Percentiles rank a stretch among this genome's conserved stretches.
Conservation (phyloP, 2,888 invertebrate genomes). For the Morinoia aosen region DNA sequence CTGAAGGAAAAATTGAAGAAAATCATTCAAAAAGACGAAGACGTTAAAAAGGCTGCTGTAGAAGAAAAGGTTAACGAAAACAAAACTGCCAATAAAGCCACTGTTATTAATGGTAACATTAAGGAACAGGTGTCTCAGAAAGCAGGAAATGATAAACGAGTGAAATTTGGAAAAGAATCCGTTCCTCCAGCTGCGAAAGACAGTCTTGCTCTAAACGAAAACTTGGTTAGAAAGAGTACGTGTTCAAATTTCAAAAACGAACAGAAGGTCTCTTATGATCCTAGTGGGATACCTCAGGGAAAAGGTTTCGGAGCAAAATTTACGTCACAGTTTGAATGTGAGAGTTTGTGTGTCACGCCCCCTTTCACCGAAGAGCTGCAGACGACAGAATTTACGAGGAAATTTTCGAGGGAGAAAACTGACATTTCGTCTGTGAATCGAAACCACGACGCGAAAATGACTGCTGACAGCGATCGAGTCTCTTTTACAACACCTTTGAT, state of each 20-base stretch:
- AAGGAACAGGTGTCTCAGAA: background rate
- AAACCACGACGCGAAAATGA: background rate
- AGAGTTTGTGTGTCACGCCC: background rate
- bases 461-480: background rate
- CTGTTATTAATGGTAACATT: background rate
- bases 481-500: background rate
- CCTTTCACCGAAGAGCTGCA: background rate
- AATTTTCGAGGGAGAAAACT: background rate
- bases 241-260: background rate
- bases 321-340: background rate
- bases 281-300: background rate
- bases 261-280: background rate
- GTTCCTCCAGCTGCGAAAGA: background rate
- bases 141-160: background rate
- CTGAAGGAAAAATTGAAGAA: background rate
- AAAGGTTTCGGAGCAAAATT: background rate
- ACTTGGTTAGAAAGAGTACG: background rate
- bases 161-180: background rate
- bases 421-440: background rate
- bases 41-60: background rate
- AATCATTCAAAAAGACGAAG: background rate
- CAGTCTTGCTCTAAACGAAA: background rate
- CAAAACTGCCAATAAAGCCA: background rate
- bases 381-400: background rate
- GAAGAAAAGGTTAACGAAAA: background rate